Evolutionary conservation across 2,113 vertebrate species (phyloP).

Genomic region (Nothobranchius furzeri): DNA sequence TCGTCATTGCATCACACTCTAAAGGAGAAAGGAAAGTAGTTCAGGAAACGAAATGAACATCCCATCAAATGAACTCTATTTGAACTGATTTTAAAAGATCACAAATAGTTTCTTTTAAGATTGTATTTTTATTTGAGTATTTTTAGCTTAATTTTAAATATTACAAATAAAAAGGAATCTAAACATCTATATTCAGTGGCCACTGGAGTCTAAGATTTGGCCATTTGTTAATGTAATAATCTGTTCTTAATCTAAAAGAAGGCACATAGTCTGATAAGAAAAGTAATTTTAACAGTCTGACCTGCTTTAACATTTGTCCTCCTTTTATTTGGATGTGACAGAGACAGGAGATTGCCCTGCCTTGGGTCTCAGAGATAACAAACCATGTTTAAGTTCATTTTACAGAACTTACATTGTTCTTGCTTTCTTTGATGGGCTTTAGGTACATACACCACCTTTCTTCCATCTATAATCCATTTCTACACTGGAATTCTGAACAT

Average conservation of each 20-base stretch:
- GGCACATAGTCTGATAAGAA: constrained; percentile 22
- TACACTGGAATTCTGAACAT: constrained; percentile 40
- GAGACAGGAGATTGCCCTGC: constrained; percentile 5
- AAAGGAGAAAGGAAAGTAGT: neutral
- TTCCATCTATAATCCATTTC: constrained; percentile 5
- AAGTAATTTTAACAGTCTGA: constrained; percentile 41
- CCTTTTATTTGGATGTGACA: constrained; percentile 19
- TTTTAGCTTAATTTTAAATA: neutral
- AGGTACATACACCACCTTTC: neutral
- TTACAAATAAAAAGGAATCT: neutral
- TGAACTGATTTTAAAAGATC: too few species aligned
- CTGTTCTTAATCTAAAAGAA: constrained; percentile 14
- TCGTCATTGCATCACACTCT: neutral
- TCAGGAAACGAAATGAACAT: neutral
- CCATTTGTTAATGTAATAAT: neutral
- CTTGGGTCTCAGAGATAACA: constrained; percentile 1
- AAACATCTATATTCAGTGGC: too few species aligned
- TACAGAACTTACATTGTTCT: neutral
- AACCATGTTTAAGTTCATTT: constrained; percentile 1
- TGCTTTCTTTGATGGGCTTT: neutral
- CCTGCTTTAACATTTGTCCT: neutral
- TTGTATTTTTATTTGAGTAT: neutral
- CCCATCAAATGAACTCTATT: neutral
- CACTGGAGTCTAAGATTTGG: neutral
- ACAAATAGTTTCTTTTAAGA: neutral